Evolutionary conservation across 2,888 invertebrate species (phyloP).

Genomic region (Punctoribates punctum): DNA sequence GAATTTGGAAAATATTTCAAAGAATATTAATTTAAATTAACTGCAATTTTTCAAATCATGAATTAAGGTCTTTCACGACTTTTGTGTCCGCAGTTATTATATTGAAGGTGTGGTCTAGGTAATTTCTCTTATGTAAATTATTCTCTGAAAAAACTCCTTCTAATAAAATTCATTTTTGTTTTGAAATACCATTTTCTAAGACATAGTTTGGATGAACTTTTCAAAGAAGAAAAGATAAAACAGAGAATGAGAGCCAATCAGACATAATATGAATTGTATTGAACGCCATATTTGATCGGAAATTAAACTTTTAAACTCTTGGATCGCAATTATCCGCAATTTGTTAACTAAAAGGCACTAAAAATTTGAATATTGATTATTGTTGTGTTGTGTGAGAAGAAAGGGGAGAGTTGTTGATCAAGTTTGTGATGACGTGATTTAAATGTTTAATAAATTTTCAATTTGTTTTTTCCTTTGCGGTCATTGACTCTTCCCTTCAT

Average conservation of each 20-base stretch:
- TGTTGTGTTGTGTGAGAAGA: background rate
- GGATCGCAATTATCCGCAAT: background rate
- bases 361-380: slow-evolving; percentile 32
- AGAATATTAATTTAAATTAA: slow-evolving; percentile 20
- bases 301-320: slow-evolving; percentile 18
- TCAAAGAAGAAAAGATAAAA: background rate
- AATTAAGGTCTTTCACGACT: slow-evolving; percentile 27
- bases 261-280: background rate
- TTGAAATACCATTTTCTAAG: background rate
- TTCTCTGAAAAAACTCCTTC: background rate
- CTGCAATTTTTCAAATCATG: slow-evolving; percentile 12
- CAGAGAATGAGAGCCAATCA: slow-evolving; percentile 2
- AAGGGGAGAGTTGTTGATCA: slow-evolving; percentile 33
- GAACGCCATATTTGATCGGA: background rate
- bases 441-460: slow-evolving; percentile 35
- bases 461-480: slow-evolving; percentile 29
- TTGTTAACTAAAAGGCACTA: slow-evolving; percentile 19
- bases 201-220: background rate
- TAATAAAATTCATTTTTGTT: background rate
- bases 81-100: background rate
- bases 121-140: slow-evolving; percentile 28
- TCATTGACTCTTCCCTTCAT: slow-evolving; percentile 16
- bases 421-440: slow-evolving; percentile 36
- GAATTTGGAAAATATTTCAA: background rate
- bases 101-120: background rate